Percentiles rank a stretch among this genome's conserved stretches.
Conservation (phyloP, 2,113 vertebrate genomes). For the Turnix velox region DNA sequence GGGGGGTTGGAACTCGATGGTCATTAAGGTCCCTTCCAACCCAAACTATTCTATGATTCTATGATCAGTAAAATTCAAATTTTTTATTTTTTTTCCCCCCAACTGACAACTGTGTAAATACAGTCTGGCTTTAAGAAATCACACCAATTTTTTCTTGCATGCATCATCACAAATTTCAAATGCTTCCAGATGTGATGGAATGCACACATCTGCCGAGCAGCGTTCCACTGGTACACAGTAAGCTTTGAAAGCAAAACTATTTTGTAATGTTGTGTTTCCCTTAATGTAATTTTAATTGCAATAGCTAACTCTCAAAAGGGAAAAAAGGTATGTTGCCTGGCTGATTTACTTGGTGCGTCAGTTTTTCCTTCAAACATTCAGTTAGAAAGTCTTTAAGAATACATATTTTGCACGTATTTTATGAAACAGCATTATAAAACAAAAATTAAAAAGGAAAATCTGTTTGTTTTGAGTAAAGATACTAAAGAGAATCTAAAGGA, state of each 20-base stretch:
- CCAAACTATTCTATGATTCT: too few species aligned
- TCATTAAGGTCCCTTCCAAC: too few species aligned
- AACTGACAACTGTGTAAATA: not conserved
- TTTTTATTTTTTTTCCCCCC: not conserved
- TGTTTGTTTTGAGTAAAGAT: not conserved
- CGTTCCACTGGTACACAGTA: rapidly evolving
- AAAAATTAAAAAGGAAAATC: not conserved
- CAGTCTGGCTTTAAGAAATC: not conserved
- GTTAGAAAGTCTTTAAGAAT: not conserved
- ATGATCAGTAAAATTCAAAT: not conserved
- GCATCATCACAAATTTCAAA: not conserved
- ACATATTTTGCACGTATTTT: not conserved
- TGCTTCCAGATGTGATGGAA: not conserved
- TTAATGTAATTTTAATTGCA: not conserved
- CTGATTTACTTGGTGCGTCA: not conserved
- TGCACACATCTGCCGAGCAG: not conserved
- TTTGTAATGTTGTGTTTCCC: not conserved
- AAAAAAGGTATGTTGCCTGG: not conserved
- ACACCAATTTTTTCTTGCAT: not conserved
- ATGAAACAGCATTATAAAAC: not conserved
- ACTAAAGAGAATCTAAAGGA: not conserved
- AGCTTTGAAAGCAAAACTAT: not conserved
- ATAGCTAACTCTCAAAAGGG: not conserved
- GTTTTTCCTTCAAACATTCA: not conserved
- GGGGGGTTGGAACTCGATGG: too few species aligned